Conservation (phyloP, 2,113 vertebrate species). For the Meles meles region DNA sequence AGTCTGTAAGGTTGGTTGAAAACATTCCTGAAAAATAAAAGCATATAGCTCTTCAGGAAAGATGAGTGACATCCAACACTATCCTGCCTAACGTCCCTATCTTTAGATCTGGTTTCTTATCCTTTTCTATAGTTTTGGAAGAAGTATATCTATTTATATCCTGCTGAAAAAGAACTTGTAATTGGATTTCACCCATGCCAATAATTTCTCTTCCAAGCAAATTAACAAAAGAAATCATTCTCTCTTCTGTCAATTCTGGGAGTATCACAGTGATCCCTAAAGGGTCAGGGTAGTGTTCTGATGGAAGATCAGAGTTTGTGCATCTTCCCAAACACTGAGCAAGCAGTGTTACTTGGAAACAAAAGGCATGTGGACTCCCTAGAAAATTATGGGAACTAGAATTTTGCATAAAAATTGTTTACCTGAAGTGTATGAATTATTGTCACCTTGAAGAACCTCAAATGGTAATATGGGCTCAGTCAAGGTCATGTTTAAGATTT, state of each 20-base stretch:
- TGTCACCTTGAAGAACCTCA: not conserved
- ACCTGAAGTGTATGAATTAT: not conserved
- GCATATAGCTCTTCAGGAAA: not conserved
- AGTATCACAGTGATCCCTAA: not conserved
- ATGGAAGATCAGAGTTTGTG: no score
- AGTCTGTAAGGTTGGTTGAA: not conserved
- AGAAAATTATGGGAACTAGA: not conserved
- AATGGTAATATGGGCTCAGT: not conserved
- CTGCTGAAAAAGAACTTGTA: not conserved
- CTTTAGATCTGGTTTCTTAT: not conserved
- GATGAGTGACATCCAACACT: not conserved
- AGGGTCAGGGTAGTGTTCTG: fast-evolving
- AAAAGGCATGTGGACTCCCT: not conserved
- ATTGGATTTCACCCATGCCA: not conserved
- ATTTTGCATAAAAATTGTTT: not conserved
- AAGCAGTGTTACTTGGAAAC: not conserved
- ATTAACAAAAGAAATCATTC: not conserved
- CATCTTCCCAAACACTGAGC: not conserved
- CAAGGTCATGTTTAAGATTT: not conserved
- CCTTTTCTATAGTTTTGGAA: not conserved
- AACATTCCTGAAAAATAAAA: not conserved
- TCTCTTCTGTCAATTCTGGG: not conserved
- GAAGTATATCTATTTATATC: not conserved
- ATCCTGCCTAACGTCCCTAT: not conserved
- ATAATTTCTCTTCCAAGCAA: not conserved